Evolutionary conservation across 1,140 invertebrate genomes (phyloP).

Genomic region (Brachionus paranguensis): DNA sequence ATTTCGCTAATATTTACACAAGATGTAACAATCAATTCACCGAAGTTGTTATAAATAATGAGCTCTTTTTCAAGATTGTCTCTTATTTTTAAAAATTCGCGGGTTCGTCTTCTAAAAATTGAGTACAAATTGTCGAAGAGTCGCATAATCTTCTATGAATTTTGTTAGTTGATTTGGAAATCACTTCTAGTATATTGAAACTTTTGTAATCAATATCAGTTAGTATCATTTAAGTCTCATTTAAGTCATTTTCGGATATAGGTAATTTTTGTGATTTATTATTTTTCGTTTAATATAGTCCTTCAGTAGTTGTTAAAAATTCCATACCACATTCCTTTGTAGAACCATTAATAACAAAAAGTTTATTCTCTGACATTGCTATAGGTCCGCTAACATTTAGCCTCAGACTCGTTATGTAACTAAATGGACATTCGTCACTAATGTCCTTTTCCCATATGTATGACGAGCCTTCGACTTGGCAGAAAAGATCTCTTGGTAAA

Average conservation of each 20-base stretch:
- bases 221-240: too few species aligned
- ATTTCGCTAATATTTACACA: not conserved
- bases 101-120: not conserved
- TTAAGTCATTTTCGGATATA: not conserved
- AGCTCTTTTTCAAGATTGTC: not conserved
- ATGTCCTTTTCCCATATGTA: not conserved
- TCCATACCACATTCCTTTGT: not conserved
- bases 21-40: not conserved
- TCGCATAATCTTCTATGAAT: slow-evolving; percentile 1
- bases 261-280: not conserved
- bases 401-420: not conserved
- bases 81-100: not conserved
- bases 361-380: not conserved
- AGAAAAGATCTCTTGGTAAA: not conserved
- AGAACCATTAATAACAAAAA: not conserved
- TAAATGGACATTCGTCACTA: slow-evolving; percentile 5
- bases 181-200: not conserved
- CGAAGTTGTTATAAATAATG: not conserved
- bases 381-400: not conserved
- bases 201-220: not conserved
- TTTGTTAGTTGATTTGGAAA: not conserved
- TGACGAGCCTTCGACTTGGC: not conserved
- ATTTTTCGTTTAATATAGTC: not conserved
- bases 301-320: not conserved
- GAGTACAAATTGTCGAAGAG: not conserved